Evolutionary conservation across 2,888 invertebrate species (phyloP).

Genomic region (Formica aserva): DNA sequence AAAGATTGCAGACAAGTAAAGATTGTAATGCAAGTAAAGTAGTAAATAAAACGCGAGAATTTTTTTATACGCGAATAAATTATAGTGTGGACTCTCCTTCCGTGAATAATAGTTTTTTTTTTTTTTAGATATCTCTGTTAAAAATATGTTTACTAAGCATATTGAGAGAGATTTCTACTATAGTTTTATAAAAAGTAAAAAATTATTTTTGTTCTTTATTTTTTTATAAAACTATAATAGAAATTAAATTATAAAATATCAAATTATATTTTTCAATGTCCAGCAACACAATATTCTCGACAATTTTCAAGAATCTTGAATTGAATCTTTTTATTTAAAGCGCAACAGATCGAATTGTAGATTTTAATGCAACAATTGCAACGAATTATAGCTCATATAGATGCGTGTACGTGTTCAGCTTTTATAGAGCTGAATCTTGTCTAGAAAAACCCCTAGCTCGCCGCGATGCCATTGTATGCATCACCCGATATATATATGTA

Average conservation of each 20-base stretch:
- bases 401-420: not conserved
- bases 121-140: not conserved
- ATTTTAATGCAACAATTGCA: not conserved
- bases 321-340: conserved; percentile 13
- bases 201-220: not conserved
- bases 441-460: not conserved
- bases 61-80: not conserved
- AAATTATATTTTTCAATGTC: too few relatives aligned
- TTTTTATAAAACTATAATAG: not conserved
- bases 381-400: conserved; percentile 9
- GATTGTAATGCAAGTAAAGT: too few relatives aligned
- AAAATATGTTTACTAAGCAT: conserved; percentile 4
- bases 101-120: not conserved
- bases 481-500: not conserved
- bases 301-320: not conserved
- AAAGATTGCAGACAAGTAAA: too few relatives aligned
- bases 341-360: not conserved
- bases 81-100: not conserved
- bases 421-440: conserved; percentile 34
- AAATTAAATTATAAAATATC: not conserved
- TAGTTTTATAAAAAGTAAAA: not conserved
- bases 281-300: not conserved
- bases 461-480: conserved; percentile 7
- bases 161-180: not conserved
- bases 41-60: too few relatives aligned